Evolutionary conservation across 2,113 vertebrate genomes (phyloP).

Genomic region (Hippocampus mohnikei): DNA sequence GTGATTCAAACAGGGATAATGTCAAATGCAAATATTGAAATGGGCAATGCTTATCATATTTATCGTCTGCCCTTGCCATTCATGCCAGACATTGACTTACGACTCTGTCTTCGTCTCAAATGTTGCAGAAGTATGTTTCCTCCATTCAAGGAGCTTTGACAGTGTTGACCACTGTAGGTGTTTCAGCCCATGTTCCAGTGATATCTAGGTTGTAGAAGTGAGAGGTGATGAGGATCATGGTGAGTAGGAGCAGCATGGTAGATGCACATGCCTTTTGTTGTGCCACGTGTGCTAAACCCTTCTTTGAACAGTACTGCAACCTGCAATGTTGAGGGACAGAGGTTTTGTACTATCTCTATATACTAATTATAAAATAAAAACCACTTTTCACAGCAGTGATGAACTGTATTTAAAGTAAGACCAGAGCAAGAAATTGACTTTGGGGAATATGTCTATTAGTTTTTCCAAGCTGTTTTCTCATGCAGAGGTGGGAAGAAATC

Average conservation of each 20-base stretch:
- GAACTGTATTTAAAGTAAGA: constrained; percentile 62
- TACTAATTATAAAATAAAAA: constrained; percentile 59
- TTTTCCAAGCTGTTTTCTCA: constrained; percentile 64
- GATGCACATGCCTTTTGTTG: constrained; percentile 61
- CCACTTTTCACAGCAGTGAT: constrained; percentile 51
- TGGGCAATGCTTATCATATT: constrained; percentile 24
- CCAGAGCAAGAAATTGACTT: constrained; percentile 51
- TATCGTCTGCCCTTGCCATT: constrained; percentile 17
- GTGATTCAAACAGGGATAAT: neutral
- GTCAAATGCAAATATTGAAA: neutral
- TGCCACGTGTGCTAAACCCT: constrained; percentile 57
- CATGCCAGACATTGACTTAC: constrained; percentile 55
- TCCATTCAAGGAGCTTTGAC: constrained; percentile 60
- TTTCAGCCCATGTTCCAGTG: constrained; percentile 52
- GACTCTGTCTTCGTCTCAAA: constrained; percentile 39
- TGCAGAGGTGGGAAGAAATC: constrained; percentile 47
- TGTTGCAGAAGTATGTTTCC: constrained; percentile 53
- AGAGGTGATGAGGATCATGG: constrained; percentile 56
- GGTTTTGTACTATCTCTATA: constrained; percentile 60
- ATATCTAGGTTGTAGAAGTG: constrained; percentile 59
- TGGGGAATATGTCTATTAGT: constrained; percentile 64
- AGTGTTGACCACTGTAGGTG: constrained; percentile 52
- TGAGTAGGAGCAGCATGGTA: constrained; percentile 42
- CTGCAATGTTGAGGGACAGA: constrained; percentile 53
- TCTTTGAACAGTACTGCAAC: constrained; percentile 27